Base-by-base conservation (phyloP, 1,140 invertebrate genomes). In the Panagrolaimus sp. region DNA sequence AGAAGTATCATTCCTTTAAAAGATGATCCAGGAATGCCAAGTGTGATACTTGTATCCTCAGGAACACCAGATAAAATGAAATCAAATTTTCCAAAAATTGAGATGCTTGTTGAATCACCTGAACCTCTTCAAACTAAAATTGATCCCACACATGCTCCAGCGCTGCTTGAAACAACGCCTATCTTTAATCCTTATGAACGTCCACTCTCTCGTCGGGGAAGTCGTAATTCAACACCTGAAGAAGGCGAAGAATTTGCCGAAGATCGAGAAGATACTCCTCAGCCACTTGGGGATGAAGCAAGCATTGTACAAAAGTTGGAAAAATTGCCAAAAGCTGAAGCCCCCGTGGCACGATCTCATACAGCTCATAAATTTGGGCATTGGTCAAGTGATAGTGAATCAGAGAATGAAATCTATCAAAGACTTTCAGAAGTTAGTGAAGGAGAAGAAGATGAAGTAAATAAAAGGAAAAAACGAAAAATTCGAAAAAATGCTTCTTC, bases 221-320 rank as follows among this genome's bases (percentile, higher is more conserved):
- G 76, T 62, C 48, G 71, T 17, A 77, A 74, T n/a, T 69, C 71
- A 58, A 70, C 72, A 52, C 77, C 71, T 14, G 75, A 76, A 44
- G 45, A 76, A 44, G 75, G 75, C 1, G 68, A 71, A 44, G 75
- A 76, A 64, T 72, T 70, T 17, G 43, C 46, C 24, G 47, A 48
- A 24, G 73, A 71, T 26, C 47, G 47, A n/a, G 74, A 78, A 67
- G 77, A 78, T 47, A 76, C 73, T 14, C 73, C 73, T n/a, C 45
- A 46, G 47, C 75, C 75, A 46, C 38, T 76, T 24, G 75, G 75
- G 14, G 75, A 76, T 45, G 73, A 73, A 44, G 45, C 32, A 45
- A 28, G 70, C n/a, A 66, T 63, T 26, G 28, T 63, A 26, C 12
- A 67, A 63, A 48, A 28, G 21, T 15, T 17, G 1, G n/a, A 69